These are phyloP conservation scores for Rhinophrynus dorsalis DNA, from an alignment of 2,797 vertebrate species.

Conservation along the genomic window DNA sequence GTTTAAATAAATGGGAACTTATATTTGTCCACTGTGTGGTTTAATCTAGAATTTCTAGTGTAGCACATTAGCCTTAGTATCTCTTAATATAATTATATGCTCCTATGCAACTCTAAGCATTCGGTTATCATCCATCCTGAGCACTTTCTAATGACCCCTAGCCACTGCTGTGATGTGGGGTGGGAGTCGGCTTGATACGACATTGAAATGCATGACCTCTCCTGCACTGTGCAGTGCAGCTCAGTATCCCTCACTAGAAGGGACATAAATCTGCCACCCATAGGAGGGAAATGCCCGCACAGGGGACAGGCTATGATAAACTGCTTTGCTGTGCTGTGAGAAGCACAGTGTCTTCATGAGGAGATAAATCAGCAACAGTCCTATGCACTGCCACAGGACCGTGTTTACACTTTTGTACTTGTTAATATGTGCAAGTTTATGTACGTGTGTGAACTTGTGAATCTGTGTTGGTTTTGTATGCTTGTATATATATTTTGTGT, in stretches of 20 bases:
- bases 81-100: too few relatives aligned
- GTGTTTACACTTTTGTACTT: background rate
- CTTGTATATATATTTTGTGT: background rate
- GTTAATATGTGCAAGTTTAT: background rate
- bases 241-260: conserved; percentile 23
- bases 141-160: conserved; percentile 17
- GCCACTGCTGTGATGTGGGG: background rate
- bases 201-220: conserved; percentile 46
- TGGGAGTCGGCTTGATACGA: background rate
- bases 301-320: conserved; percentile 47
- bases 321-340: conserved; percentile 1
- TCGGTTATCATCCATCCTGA: too few relatives aligned
- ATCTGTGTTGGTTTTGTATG: background rate
- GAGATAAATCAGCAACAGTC: conserved; percentile 29
- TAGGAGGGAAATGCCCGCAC: conserved; percentile 25
- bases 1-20: too few relatives aligned
- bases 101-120: too few relatives aligned
- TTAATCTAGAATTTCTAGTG: too few relatives aligned
- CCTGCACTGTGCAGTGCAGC: background rate
- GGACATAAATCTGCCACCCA: conserved; percentile 43
- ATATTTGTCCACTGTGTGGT: too few relatives aligned
- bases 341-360: conserved; percentile 6
- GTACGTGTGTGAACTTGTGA: conserved; percentile 2
- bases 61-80: too few relatives aligned
- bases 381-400: background rate